Evolutionary conservation across 64 coral and sea anemone species (phyloP).

Genomic region (Montipora efflorescens): DNA sequence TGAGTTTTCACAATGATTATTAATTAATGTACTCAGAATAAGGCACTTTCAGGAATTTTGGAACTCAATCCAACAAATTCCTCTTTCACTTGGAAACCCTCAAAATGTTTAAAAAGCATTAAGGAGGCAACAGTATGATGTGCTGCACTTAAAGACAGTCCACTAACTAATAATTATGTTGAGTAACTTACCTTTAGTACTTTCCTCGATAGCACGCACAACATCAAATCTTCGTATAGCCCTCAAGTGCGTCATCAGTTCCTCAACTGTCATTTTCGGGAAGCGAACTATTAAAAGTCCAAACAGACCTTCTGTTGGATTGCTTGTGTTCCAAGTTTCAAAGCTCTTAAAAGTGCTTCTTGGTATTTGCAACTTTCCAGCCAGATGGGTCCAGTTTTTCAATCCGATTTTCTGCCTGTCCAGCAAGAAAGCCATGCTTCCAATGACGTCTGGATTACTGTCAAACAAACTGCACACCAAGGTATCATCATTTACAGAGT

Average conservation of each 20-base stretch:
- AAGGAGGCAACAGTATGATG: background rate
- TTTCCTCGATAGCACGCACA: background rate
- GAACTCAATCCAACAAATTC: background rate
- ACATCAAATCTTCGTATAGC: conserved; percentile 4
- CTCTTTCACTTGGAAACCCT: background rate
- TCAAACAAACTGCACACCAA: conserved; percentile 20
- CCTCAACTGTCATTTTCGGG: background rate
- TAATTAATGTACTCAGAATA: background rate
- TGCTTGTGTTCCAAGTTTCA: background rate
- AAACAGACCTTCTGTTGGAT: conserved; percentile 29
- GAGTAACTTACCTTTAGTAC: conserved; percentile 14
- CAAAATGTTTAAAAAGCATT: background rate
- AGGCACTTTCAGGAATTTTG: background rate
- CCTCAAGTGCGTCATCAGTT: conserved; percentile 4
- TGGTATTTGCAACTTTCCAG: background rate
- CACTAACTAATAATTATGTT: background rate
- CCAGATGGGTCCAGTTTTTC: conserved; percentile 25
- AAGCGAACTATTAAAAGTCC: background rate
- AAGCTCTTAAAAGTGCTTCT: background rate
- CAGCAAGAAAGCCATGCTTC: conserved; percentile 5
- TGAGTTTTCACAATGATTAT: no score
- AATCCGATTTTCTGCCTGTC: background rate
- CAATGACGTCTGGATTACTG: conserved; percentile 45
- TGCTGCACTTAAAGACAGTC: background rate
- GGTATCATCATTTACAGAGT: background rate